phyloP scores from a whole-genome alignment of 2,888 invertebrate genomes.

The Acrobasis repandana region DNA sequence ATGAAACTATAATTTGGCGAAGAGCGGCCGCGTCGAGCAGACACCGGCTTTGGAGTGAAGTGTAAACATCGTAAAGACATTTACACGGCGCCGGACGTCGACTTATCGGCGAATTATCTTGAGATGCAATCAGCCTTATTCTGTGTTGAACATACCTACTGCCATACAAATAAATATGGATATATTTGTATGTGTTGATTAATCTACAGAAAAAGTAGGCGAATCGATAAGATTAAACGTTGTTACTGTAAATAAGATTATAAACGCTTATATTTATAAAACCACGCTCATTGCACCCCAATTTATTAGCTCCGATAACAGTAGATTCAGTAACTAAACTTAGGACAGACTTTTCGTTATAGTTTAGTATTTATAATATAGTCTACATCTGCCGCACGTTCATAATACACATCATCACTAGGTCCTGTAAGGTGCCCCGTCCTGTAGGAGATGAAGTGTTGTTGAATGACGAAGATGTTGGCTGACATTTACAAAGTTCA shows the following conservation, averaged over 20 bases:
- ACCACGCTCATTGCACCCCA: not conserved
- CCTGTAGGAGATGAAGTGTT: no score
- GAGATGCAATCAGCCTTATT: not conserved
- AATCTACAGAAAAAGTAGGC: slow-evolving; percentile 14
- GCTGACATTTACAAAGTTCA: no score
- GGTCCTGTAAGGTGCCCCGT: no score
- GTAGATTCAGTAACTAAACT: not conserved
- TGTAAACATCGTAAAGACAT: not conserved
- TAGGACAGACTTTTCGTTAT: no score
- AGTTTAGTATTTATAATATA: no score
- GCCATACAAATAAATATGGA: not conserved
- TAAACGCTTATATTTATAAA: no score
- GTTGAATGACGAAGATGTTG: no score
- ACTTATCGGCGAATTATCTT: slow-evolving; percentile 18
- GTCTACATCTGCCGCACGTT: no score
- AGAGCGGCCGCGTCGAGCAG: not conserved
- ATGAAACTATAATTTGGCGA: slow-evolving; percentile 9
- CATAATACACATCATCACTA: no score
- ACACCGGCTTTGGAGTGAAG: not conserved
- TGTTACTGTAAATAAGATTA: slow-evolving; percentile 2
- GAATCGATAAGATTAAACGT: not conserved
- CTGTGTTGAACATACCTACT: not conserved
- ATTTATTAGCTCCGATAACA: not conserved
- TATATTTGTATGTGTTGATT: slow-evolving; percentile 6
- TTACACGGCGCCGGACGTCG: slow-evolving; percentile 5